Base-by-base conservation (phyloP, 2,113 vertebrate species). In the Vireo altiloquus region DNA sequence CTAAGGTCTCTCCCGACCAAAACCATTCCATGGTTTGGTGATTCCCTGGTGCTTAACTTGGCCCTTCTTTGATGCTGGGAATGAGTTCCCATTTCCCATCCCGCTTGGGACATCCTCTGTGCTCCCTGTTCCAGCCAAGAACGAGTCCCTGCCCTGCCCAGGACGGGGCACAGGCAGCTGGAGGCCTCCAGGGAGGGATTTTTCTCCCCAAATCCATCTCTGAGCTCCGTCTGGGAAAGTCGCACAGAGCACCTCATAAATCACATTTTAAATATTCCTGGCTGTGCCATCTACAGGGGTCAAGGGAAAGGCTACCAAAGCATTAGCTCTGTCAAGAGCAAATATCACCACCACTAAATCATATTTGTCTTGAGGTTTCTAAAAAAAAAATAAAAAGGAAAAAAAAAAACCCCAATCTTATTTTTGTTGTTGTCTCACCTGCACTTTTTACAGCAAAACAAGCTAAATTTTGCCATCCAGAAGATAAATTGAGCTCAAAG, bases 251-350 rank as follows among this genome's bases (percentile, higher is more conserved):
- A 74, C 31, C 76, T 31, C n/a, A 65, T 72, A 82, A 96, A 90
- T 60, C 0, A 2, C 21, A 54, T 84, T 87, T 84, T 63, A 79
- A 91, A 46, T 82, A 82, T 89, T 87, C 92, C 88, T 79, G 65
- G 24, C 69, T 79, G 3, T 49, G 17, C 31, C 65, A 63, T 47
- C 77, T 52, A 82, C 82, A 89, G 31, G 30, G 70, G 90, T 91
- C 15, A 8, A 92, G 65, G 70, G 57, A 95, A 92, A 91, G 81
- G 74, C 80, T 89, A 77, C 54, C 83, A 57, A 86, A 96, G 76
- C 70, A 94, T 75, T 87, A 82, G 35, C 65, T 94, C 84, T 87
- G 52, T 94, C 81, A 87, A 59, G 78, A 94, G 52, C 47, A 95
- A 92, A 71, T 84, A 89, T 44, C 77, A 82, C 69, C 68, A 60